Evolutionary conservation across 2,888 invertebrate species (phyloP).

Genomic region (Oligia latruncula): DNA sequence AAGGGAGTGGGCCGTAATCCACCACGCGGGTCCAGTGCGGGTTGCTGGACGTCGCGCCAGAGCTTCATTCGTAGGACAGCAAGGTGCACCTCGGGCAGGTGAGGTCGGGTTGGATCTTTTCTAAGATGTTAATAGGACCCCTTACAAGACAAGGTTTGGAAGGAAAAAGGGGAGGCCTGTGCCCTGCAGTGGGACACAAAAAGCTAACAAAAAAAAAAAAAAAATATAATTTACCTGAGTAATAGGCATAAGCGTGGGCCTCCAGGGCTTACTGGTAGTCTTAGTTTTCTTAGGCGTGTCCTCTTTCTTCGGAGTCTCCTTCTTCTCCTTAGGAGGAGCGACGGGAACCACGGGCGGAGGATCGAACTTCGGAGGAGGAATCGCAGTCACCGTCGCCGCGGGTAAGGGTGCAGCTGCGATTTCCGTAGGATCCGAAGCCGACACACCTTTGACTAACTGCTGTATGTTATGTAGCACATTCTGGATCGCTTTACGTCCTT

Average conservation of each 20-base stretch:
- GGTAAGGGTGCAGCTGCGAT: slow-evolving; percentile 83
- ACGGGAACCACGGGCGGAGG: slow-evolving; percentile 55
- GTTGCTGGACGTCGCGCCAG: no score
- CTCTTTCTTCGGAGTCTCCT: slow-evolving; percentile 74
- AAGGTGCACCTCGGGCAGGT: no score
- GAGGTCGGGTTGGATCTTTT: no score
- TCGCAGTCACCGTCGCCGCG: slow-evolving; percentile 66
- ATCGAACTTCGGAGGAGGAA: slow-evolving; percentile 76
- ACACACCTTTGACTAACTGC: slow-evolving; percentile 86
- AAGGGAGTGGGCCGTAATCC: no score
- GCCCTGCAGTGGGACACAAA: no score
- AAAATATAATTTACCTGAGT: slow-evolving; percentile 80
- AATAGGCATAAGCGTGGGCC: slow-evolving; percentile 93
- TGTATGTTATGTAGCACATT: slow-evolving; percentile 87
- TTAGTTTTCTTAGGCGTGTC: slow-evolving; percentile 84
- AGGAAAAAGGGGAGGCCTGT: no score
- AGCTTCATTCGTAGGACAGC: no score
- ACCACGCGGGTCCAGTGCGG: no score
- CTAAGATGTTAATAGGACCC: no score
- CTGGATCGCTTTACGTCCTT: slow-evolving; percentile 86
- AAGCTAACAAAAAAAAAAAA: neutral
- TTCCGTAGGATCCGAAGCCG: slow-evolving; percentile 85
- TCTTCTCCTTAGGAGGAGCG: slow-evolving; percentile 76
- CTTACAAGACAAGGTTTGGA: no score
- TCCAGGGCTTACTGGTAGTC: slow-evolving; percentile 92